These are phyloP conservation scores for Rana temporaria DNA, from an alignment of 2,113 vertebrate species.

Conservation along the genomic window DNA sequence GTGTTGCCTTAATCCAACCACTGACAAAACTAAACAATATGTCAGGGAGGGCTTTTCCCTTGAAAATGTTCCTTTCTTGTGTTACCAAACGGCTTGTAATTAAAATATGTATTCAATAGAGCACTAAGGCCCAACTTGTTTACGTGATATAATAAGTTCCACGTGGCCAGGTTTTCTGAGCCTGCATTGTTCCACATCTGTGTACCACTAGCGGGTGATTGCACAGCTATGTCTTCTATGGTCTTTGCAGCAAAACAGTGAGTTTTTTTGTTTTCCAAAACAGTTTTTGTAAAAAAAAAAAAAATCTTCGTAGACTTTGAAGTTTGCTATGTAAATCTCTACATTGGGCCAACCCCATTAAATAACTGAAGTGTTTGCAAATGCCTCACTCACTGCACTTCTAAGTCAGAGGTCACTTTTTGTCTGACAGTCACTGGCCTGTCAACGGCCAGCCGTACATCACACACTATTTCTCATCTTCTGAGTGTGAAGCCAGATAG, in stretches of 20 bases:
- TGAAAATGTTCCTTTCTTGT: background rate
- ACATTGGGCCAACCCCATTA: too few relatives aligned
- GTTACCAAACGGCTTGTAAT: constrained; percentile 23
- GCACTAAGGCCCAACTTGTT: constrained; percentile 12
- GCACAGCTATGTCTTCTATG: background rate
- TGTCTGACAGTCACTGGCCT: too few relatives aligned
- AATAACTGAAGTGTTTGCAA: too few relatives aligned
- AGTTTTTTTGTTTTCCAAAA: background rate
- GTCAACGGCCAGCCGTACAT: too few relatives aligned
- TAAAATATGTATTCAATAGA: constrained; percentile 6
- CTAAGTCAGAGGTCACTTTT: too few relatives aligned
- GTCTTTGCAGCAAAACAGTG: background rate
- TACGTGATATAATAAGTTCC: constrained; percentile 28
- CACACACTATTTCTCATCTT: too few relatives aligned
- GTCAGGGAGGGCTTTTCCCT: constrained; percentile 9
- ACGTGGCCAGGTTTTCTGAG: background rate
- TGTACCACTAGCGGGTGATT: background rate
- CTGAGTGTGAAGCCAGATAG: too few relatives aligned
- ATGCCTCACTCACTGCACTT: too few relatives aligned
- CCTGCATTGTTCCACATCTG: constrained; percentile 7
- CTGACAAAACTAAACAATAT: constrained; percentile 13
- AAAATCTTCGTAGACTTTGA: too few relatives aligned
- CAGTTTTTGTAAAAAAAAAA: too few relatives aligned
- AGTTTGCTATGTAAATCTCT: too few relatives aligned
- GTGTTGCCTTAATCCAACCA: background rate